Evolutionary conservation across 2,113 vertebrate species (phyloP), one percentile per base, ranked within the genome.

Genomic region (Columba livia): DNA sequence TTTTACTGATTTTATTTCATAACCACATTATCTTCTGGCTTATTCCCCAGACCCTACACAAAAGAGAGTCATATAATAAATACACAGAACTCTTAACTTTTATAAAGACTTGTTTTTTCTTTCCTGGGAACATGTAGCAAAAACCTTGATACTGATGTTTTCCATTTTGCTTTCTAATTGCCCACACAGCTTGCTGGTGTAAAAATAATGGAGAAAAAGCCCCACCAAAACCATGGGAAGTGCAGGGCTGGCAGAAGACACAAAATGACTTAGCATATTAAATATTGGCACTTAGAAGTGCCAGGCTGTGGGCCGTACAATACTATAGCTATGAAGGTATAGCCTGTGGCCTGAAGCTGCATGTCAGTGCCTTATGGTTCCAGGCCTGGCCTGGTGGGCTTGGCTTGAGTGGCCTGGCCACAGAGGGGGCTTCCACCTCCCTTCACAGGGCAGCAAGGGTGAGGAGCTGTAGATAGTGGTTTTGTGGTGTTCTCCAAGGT

Each of bases 371-470:
- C n/a, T 53, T 14, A 10, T 57, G 23, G 72, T 57, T 1, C 17
- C 20, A 3, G 71, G 51, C 18, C 28, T 51, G 47, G 10, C 28
- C 28, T 42, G 32, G 12, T 2, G 0, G 14, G n/a, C 15, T 34
- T 44, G 23, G 29, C 29, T 23, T 12, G 31, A 38, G 42, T 11
- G 21, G 24, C 44, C 48, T 54, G 48, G 61, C 16, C 36, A n/a
- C 3, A 1, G 23, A 23, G 51, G 15, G 44, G 65, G 20, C 31
- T 71, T 23, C n/a, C 24, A 36, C 16, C 36, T 50, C 24, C 31
- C 12, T 61, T 40, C 7, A 10, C 32, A 10, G 51, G 48, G 25
- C 53, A 65, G 10, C 0, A 1, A 36, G 23, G 31, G 11, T 6
- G 29, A 81, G 48, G 42, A 62, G 44, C n/a, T 74, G 4, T 19